These are phyloP conservation scores for Drosophila tristis DNA, from an alignment of 1,140 invertebrate species.

Conservation along the genomic window DNA sequence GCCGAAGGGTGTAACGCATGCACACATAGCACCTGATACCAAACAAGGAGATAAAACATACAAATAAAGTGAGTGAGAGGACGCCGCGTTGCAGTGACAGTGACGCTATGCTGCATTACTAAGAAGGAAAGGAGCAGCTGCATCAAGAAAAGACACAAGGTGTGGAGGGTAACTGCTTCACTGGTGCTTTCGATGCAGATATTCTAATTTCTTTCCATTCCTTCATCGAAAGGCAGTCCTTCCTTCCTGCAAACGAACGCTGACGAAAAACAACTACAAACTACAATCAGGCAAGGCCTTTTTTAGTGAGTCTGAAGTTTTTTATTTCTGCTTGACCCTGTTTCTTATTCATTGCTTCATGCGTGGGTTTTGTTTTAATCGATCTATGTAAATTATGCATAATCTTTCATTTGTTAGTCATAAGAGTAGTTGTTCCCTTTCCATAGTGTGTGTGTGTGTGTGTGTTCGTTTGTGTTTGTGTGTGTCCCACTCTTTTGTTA, in stretches of 20 bases:
- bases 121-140: constrained; percentile 13
- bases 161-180: constrained; percentile 25
- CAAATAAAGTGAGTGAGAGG: constrained; percentile 37
- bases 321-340: constrained; percentile 43
- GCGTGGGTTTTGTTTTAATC: constrained; percentile 29
- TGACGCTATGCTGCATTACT: constrained; percentile 72
- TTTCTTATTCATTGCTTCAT: constrained; percentile 16
- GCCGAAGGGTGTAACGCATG: not conserved
- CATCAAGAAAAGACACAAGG: constrained; percentile 37
- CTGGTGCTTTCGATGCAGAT: constrained; percentile 21
- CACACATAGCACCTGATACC: not conserved
- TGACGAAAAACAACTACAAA: constrained; percentile 20
- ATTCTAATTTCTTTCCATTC: constrained; percentile 27
- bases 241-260: constrained; percentile 1
- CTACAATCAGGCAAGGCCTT: constrained; percentile 22
- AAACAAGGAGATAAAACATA: constrained; percentile 1
- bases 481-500: not conserved
- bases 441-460: not conserved
- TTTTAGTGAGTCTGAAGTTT: constrained; percentile 44
- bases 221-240: constrained; percentile 28
- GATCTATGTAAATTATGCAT: constrained; percentile 48
- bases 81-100: constrained; percentile 56
- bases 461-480: constrained; percentile 14
- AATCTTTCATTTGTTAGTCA: constrained; percentile 36
- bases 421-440: constrained; percentile 25